phyloP scores from a whole-genome alignment of 2,888 invertebrate genomes.

The Mechanitis messenoides region DNA sequence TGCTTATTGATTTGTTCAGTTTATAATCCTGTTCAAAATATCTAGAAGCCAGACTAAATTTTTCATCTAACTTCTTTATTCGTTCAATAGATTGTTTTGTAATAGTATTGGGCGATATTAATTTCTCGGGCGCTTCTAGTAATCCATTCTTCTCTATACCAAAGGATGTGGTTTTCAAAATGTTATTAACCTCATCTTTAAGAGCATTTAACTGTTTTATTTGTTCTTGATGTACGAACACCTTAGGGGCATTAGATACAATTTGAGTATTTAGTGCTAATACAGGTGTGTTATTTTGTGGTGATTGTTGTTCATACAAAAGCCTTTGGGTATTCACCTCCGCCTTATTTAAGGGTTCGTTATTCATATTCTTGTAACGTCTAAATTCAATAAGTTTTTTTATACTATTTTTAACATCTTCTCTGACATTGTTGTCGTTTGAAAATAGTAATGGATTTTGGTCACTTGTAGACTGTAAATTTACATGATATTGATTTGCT shows the following conservation, averaged over 20 bases:
- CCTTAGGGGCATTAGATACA: conserved; percentile 38
- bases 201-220: conserved; percentile 35
- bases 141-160: conserved; percentile 13
- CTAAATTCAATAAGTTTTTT: conserved; percentile 52
- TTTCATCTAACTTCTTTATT: background rate
- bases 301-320: conserved; percentile 6
- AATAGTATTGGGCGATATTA: background rate
- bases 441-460: background rate
- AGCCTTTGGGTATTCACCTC: conserved; percentile 8
- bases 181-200: conserved; percentile 34
- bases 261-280: background rate
- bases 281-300: background rate
- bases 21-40: background rate
- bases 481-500: background rate
- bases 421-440: conserved; percentile 19
- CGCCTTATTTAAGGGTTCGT: conserved; percentile 13
- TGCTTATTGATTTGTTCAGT: background rate
- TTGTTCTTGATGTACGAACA: conserved; percentile 44
- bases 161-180: conserved; percentile 23
- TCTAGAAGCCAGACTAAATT: background rate
- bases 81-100: background rate
- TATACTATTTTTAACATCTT: conserved; percentile 49
- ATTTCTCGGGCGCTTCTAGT: conserved; percentile 4
- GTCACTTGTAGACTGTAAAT: background rate
- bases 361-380: conserved; percentile 36